These are phyloP conservation scores for Eledone cirrhosa DNA, from an alignment of 2,888 invertebrate species.

Conservation along the genomic window DNA sequence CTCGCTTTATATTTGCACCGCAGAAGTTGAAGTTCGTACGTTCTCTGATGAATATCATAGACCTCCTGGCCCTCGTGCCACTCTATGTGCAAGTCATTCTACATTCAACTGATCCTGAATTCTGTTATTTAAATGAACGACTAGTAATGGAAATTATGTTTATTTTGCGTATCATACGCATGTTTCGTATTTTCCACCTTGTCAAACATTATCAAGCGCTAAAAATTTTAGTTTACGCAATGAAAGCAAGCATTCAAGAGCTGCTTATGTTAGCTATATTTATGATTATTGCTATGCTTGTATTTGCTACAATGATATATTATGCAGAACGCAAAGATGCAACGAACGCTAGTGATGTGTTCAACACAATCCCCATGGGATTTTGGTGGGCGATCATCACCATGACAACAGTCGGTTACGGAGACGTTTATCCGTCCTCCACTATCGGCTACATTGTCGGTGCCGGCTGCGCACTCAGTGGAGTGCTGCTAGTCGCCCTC, in stretches of 20 bases:
- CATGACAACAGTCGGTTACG: slow-evolving; percentile 66
- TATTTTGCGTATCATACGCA: slow-evolving; percentile 68
- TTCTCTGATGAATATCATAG: slow-evolving; percentile 63
- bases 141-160: slow-evolving; percentile 66
- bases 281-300: slow-evolving; percentile 64
- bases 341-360: slow-evolving; percentile 47
- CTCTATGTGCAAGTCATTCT: slow-evolving; percentile 63
- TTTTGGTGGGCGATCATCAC: slow-evolving; percentile 68
- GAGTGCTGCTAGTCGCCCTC: slow-evolving; percentile 62
- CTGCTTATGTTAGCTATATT: slow-evolving; percentile 65
- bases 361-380: slow-evolving; percentile 65
- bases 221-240: slow-evolving; percentile 67
- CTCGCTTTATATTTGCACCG: slow-evolving; percentile 59
- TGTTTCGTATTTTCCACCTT: slow-evolving; percentile 68
- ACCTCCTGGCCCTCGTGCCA: slow-evolving; percentile 62
- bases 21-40: slow-evolving; percentile 57
- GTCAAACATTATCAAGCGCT: slow-evolving; percentile 69
- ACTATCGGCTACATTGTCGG: slow-evolving; percentile 62
- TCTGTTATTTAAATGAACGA: slow-evolving; percentile 60
- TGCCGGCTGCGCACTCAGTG: slow-evolving; percentile 60
- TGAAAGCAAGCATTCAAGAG: slow-evolving; percentile 67
- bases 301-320: slow-evolving; percentile 66
- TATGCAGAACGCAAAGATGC: slow-evolving; percentile 64
- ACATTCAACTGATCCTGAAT: slow-evolving; percentile 53
- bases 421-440: slow-evolving; percentile 60